A percentile compares a stretch with the other conserved stretches of the same genome.
These are phyloP conservation scores for Bedellia somnulentella DNA, from an alignment of 2,888 invertebrate species.

Conservation along the genomic window DNA sequence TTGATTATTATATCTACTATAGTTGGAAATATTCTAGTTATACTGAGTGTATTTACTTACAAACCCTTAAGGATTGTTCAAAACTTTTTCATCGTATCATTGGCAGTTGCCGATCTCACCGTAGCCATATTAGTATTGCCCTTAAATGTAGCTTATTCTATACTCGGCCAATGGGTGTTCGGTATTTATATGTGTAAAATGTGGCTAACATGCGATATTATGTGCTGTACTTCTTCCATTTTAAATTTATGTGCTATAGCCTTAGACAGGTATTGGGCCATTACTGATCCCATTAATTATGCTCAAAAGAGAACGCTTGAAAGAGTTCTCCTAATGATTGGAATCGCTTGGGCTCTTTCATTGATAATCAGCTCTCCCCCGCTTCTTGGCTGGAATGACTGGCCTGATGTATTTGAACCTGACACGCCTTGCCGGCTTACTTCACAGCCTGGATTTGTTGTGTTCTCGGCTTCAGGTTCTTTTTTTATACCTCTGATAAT, in stretches of 20 bases:
- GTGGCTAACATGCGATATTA: conserved; percentile 94
- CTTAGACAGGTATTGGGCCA: conserved; percentile 92
- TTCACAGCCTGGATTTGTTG: conserved; percentile 84
- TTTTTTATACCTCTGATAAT: conserved; percentile 93
- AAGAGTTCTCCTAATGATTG: conserved; percentile 83
- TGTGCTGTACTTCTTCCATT: conserved; percentile 95
- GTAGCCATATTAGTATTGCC: conserved; percentile 90
- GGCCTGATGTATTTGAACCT: conserved; percentile 81
- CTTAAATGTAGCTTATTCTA: conserved; percentile 88
- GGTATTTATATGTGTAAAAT: conserved; percentile 91
- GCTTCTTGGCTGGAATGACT: conserved; percentile 91
- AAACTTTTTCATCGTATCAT: conserved; percentile 94
- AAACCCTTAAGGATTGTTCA: conserved; percentile 90
- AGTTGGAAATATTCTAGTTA: conserved; percentile 90
- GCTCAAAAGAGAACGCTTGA: conserved; percentile 89
- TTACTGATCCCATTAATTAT: conserved; percentile 92
- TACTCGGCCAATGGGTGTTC: conserved; percentile 90
- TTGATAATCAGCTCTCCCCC: conserved; percentile 89
- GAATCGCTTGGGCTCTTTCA: conserved; percentile 83
- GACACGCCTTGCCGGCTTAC: conserved; percentile 84
- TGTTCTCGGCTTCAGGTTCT: conserved; percentile 90
- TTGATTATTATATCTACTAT: conserved; percentile 87
- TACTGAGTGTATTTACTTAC: conserved; percentile 94
- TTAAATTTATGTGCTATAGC: conserved; percentile 93
- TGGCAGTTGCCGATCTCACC: conserved; percentile 91